Evolutionary conservation across 2,797 vertebrate genomes (phyloP).

Genomic region (Ctenochaetus hawaiiensis): DNA sequence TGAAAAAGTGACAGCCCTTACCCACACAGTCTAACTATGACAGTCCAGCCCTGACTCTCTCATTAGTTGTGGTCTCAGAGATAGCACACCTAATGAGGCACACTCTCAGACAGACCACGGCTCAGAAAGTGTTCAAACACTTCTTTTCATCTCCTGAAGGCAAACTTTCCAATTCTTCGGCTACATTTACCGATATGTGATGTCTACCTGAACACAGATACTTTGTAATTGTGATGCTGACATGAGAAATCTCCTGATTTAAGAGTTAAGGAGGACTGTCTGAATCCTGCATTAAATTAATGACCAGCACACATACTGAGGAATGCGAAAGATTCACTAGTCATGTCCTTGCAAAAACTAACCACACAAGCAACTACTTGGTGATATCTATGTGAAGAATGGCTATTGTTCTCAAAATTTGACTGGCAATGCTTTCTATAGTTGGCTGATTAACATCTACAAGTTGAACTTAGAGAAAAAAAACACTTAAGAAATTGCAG

Average conservation of each 20-base stretch:
- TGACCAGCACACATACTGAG: neutral
- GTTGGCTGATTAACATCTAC: too few relatives aligned
- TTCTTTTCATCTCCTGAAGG: neutral
- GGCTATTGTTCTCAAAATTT: neutral
- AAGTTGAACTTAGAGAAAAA: too few relatives aligned
- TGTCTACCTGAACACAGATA: neutral
- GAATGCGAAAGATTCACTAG: too few relatives aligned
- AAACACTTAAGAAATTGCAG: neutral
- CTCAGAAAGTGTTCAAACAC: neutral
- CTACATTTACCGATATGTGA: neutral
- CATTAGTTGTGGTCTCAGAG: slow-evolving; percentile 1
- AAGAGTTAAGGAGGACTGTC: neutral
- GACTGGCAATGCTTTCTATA: neutral
- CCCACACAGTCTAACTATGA: neutral
- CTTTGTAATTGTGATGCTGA: neutral
- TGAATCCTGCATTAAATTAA: neutral
- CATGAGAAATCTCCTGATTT: neutral
- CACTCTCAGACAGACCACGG: neutral
- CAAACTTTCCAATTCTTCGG: neutral
- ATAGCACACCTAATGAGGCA: slow-evolving; percentile 1
- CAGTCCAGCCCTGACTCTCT: neutral
- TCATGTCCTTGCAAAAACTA: neutral
- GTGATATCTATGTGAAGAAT: neutral
- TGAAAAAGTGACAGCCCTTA: neutral
- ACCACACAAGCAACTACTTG: neutral